Conservation (phyloP, 2,888 invertebrate genomes). For the Noctua janthina region DNA sequence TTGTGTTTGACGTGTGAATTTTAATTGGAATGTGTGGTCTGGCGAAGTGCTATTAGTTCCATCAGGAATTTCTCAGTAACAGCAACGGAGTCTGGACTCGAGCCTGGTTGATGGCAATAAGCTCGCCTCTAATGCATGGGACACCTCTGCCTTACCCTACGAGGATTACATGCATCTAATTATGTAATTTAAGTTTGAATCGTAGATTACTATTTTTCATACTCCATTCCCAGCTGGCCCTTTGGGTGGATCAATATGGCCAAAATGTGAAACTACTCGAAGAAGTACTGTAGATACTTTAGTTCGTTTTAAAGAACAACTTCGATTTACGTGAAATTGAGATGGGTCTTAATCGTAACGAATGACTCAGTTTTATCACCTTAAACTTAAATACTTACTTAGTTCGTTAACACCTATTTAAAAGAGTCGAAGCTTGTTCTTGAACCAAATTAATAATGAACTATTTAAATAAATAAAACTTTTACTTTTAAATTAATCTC, state of each 20-base stretch:
- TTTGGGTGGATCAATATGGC: background rate
- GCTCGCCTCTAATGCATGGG: too few species aligned
- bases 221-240: background rate
- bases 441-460: background rate
- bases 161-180: too few species aligned
- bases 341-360: background rate
- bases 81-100: too few species aligned
- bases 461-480: background rate
- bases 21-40: slow-evolving; percentile 3
- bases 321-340: background rate
- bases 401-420: background rate
- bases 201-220: background rate
- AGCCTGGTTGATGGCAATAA: too few species aligned
- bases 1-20: slow-evolving; percentile 22
- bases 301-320: background rate
- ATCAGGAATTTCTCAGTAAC: too few species aligned
- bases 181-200: slow-evolving; percentile 6
- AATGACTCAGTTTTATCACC: background rate
- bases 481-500: slow-evolving; percentile 13
- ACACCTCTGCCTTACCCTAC: too few species aligned
- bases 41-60: too few species aligned
- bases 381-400: background rate
- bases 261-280: background rate
- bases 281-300: background rate
- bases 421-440: background rate